Base-by-base conservation (phyloP, 2,888 invertebrate species). In the Drosophila phalerata region DNA sequence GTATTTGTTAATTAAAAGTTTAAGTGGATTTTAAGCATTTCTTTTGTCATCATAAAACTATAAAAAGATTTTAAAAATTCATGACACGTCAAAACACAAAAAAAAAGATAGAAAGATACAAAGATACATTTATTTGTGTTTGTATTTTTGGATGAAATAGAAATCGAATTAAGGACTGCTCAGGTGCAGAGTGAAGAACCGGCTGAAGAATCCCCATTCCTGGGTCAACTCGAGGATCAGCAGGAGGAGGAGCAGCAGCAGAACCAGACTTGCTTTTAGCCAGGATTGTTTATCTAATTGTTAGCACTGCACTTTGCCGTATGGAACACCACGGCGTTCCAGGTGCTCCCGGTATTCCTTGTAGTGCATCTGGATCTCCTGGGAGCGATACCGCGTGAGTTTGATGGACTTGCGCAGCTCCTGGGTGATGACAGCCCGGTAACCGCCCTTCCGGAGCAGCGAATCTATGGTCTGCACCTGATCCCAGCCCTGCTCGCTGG, bases 401-500 rank as follows among this genome's bases (percentile, higher is more conserved):
- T 98, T 98, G 92, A 99, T 97, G 92, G 96, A 96, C 89, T 97
- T 96, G 64, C 98, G 95, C 90, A 97, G 94, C 62, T 98, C 98
- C 28, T 95, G 95, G n/a, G 97, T 97, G 75, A 98, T 98, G 60
- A 94, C 93, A 30, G 98, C 97, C 92, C 98, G 98, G 93, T 96
- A 99, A 51, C 99, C 99, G 79, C 99, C 99, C 93, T 99, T 99
- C 82, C 98, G 95, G 76, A 99, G 94, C 73, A 99, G 94, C 42
- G 99, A 98, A 93, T 99, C 99, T 91, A 99, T 98, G 25, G 99
- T 99, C 93, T 99, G 98, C 80, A 97, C 95, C 93, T 98, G 98
- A 95, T 99, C 97, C 99, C 99, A 99, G 88, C 99, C 99, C 96
- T 99, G 99, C 93, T 99, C 99, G 60, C 96, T 95, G 81, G 99